phyloP scores from a whole-genome alignment of 2,888 invertebrate genomes.

The Orgyia antiqua region DNA sequence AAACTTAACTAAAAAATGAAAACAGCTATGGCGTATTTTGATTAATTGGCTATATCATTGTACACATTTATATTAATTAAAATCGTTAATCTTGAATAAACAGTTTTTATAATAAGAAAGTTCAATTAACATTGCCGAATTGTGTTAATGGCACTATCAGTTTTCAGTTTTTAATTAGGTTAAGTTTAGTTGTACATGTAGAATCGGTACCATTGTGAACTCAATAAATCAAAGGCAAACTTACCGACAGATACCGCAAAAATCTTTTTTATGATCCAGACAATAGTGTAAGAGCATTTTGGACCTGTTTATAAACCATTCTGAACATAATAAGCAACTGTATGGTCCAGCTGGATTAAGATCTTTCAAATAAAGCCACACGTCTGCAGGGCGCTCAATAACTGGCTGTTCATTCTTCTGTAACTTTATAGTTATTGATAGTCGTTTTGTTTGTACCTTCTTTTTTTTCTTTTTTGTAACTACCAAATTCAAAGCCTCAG shows the following conservation, averaged over 20 bases:
- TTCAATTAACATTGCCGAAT: too few relatives aligned
- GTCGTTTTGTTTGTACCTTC: slow-evolving; percentile 23
- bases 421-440: slow-evolving; percentile 33
- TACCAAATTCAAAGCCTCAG: slow-evolving; percentile 9
- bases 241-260: slow-evolving; percentile 72
- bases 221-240: too few relatives aligned
- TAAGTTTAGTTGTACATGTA: too few relatives aligned
- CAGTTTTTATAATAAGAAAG: too few relatives aligned
- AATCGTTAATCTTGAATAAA: too few relatives aligned
- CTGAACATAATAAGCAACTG: slow-evolving; percentile 64
- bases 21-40: too few relatives aligned
- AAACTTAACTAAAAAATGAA: too few relatives aligned
- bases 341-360: slow-evolving; percentile 64
- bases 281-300: slow-evolving; percentile 69
- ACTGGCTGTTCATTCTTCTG: slow-evolving; percentile 28
- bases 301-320: slow-evolving; percentile 68
- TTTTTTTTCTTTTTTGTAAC: slow-evolving; percentile 37
- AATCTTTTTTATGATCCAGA: slow-evolving; percentile 72
- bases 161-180: too few relatives aligned
- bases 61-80: too few relatives aligned
- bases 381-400: slow-evolving; percentile 59
- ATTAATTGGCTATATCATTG: too few relatives aligned
- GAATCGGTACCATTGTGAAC: too few relatives aligned
- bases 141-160: too few relatives aligned
- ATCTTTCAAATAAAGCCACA: slow-evolving; percentile 72